phyloP scores from a whole-genome alignment of 2,888 invertebrate species.

The Cheilosia vernalis region DNA sequence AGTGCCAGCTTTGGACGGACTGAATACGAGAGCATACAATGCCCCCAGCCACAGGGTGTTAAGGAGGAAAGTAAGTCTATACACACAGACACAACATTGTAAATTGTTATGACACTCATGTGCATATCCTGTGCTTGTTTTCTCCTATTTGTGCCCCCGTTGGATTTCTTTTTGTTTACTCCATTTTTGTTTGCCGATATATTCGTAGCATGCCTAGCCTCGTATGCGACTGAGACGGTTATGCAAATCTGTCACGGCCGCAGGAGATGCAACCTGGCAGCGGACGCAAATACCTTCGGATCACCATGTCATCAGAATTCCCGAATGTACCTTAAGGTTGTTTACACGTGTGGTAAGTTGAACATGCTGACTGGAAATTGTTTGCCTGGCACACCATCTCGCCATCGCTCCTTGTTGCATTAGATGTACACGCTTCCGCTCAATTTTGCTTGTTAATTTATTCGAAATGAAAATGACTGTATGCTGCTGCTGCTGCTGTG shows the following conservation, averaged over 20 bases:
- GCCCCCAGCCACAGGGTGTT: constrained; percentile 93
- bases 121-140: constrained; percentile 19
- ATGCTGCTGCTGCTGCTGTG: neutral
- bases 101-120: constrained; percentile 55
- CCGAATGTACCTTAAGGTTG: constrained; percentile 93
- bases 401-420: constrained; percentile 10
- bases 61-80: constrained; percentile 92
- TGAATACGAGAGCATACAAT: constrained; percentile 94
- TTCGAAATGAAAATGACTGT: constrained; percentile 3
- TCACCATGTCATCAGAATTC: constrained; percentile 92
- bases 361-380: constrained; percentile 46
- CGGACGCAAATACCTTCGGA: constrained; percentile 93
- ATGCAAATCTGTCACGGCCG: constrained; percentile 95
- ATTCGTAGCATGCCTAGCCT: constrained; percentile 91
- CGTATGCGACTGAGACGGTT: constrained; percentile 94
- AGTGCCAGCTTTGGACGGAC: constrained; percentile 97
- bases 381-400: constrained; percentile 16
- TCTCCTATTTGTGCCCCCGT: constrained; percentile 16
- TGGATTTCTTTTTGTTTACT: constrained; percentile 27
- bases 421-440: constrained; percentile 50
- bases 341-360: constrained; percentile 93
- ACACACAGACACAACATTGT: constrained; percentile 42
- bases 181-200: constrained; percentile 76
- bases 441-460: constrained; percentile 38
- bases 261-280: constrained; percentile 90